Evolutionary conservation across 1,140 invertebrate species (phyloP).

Genomic region (Anadara kagoshimensis): DNA sequence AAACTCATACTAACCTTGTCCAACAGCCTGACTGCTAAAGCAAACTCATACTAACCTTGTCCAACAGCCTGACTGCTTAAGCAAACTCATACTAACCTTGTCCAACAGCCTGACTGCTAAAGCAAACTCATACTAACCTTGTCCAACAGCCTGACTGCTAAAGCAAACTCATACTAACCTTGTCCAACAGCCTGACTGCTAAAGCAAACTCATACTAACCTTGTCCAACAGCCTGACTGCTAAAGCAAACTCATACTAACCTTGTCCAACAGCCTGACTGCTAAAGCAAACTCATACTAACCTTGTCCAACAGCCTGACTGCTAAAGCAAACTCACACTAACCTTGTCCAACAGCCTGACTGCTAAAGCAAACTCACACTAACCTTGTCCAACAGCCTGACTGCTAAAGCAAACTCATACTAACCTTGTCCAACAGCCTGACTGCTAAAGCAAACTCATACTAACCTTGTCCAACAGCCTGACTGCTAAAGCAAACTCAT

Average conservation of each 20-base stretch:
- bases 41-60: conserved; percentile 98
- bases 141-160: conserved; percentile 87
- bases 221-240: conserved; percentile 85
- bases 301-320: conserved; percentile 82
- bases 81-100: too few relatives aligned
- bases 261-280: conserved; percentile 84
- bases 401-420: conserved; percentile 95
- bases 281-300: conserved; percentile 97
- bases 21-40: conserved; percentile 88
- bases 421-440: conserved; percentile 84
- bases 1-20: conserved; percentile 95
- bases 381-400: conserved; percentile 83
- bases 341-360: conserved; percentile 83
- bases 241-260: conserved; percentile 97
- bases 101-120: too few relatives aligned
- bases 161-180: conserved; percentile 96
- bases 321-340: too few relatives aligned
- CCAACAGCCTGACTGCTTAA: too few relatives aligned
- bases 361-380: conserved; percentile 97
- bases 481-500: conserved; percentile 95
- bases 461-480: conserved; percentile 84
- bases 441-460: conserved; percentile 97
- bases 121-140: too few relatives aligned
- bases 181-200: conserved; percentile 85
- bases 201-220: conserved; percentile 98